phyloP scores from a whole-genome alignment of 2,113 vertebrate species.

The Scartelaos histophorus region DNA sequence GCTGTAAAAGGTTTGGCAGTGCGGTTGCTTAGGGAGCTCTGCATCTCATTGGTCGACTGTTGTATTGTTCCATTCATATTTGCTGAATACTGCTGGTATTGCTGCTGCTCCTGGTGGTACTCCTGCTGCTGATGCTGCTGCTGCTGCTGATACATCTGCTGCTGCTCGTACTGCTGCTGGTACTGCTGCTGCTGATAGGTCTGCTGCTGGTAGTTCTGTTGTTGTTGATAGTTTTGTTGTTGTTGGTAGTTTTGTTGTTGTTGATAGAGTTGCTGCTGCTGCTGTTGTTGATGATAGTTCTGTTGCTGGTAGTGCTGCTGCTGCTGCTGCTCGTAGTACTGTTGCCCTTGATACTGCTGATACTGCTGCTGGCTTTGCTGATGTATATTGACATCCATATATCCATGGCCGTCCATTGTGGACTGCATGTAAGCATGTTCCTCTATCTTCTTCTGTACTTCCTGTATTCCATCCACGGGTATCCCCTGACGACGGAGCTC shows the following conservation, averaged over 20 bases:
- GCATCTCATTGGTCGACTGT: slow-evolving; percentile 74
- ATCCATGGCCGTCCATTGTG: slow-evolving; percentile 77
- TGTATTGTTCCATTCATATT: slow-evolving; percentile 81
- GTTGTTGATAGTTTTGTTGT: slow-evolving; percentile 60
- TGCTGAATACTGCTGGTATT: slow-evolving; percentile 72
- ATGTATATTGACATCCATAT: slow-evolving; percentile 78
- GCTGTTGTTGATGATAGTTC: slow-evolving; percentile 10
- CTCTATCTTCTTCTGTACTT: slow-evolving; percentile 65
- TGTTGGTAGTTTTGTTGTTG: slow-evolving; percentile 69
- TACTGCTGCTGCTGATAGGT: slow-evolving; percentile 59
- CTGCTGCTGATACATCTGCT: slow-evolving; percentile 61
- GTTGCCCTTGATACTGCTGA: slow-evolving; percentile 72
- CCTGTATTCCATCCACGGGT: slow-evolving; percentile 70
- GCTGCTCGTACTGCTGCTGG: slow-evolving; percentile 55
- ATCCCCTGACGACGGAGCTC: slow-evolving; percentile 79
- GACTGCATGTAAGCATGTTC: slow-evolving; percentile 71
- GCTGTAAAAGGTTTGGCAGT: slow-evolving; percentile 86
- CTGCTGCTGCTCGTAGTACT: slow-evolving; percentile 58
- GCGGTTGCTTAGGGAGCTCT: slow-evolving; percentile 78
- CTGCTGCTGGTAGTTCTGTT: slow-evolving; percentile 60
- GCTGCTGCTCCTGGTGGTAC: slow-evolving; percentile 61
- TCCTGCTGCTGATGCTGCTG: slow-evolving; percentile 36
- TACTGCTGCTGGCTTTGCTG: slow-evolving; percentile 71
- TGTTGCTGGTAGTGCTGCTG: neutral
- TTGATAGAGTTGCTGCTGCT: slow-evolving; percentile 62